Conservation (phyloP, 1,140 invertebrate species). For the Penaeus indicus region DNA sequence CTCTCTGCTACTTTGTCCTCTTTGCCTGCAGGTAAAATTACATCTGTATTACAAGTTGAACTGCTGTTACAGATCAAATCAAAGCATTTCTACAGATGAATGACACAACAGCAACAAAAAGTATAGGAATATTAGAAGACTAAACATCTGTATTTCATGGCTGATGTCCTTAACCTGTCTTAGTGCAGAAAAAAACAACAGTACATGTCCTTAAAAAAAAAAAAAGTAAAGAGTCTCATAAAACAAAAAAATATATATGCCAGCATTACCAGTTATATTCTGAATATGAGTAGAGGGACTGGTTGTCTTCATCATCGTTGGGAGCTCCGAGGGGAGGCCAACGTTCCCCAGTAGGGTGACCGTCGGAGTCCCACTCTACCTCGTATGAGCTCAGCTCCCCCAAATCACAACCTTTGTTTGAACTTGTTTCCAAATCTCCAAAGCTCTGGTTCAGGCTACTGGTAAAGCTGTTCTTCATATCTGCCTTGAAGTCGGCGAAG, state of each 20-base stretch:
- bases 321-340: constrained; percentile 66
- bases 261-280: constrained; percentile 54
- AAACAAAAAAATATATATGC: background rate
- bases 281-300: constrained; percentile 54
- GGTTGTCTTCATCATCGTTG: constrained; percentile 62
- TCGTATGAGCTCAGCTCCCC: background rate
- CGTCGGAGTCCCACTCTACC: constrained; percentile 10
- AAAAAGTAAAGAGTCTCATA: constrained; percentile 11
- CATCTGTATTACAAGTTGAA: too few relatives aligned
- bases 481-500: too few relatives aligned
- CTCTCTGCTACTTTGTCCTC: background rate
- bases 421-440: background rate
- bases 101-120: too few relatives aligned
- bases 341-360: constrained; percentile 42
- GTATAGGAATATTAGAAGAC: too few relatives aligned
- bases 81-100: too few relatives aligned
- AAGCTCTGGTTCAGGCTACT: background rate
- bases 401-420: background rate
- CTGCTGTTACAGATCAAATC: too few relatives aligned
- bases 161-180: too few relatives aligned
- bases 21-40: constrained; percentile 4
- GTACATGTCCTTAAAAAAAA: too few relatives aligned
- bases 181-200: too few relatives aligned
- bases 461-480: background rate
- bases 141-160: too few relatives aligned